These are phyloP conservation scores for Spodoptera exigua DNA, from an alignment of 2,888 invertebrate species.

Conservation along the genomic window DNA sequence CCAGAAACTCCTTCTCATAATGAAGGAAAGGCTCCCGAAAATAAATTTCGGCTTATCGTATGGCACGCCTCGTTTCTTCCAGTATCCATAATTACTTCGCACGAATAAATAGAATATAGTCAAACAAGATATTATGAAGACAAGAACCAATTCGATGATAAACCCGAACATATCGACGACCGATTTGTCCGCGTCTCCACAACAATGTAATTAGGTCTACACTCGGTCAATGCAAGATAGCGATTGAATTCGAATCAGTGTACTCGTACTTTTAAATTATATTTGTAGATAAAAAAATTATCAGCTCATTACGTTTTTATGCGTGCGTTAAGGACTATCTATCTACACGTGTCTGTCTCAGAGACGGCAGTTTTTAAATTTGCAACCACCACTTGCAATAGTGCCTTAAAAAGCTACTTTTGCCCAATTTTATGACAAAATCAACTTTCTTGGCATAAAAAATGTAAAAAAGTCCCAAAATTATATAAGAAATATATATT, in stretches of 20 bases:
- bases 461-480: too few species aligned
- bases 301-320: constrained; percentile 10
- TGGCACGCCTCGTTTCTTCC: constrained; percentile 74
- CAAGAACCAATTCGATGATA: constrained; percentile 51
- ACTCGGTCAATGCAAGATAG: neutral
- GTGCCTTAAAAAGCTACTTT: too few species aligned
- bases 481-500: too few species aligned
- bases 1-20: constrained; percentile 74
- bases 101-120: constrained; percentile 63
- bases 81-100: constrained; percentile 71
- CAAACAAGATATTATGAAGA: constrained; percentile 56
- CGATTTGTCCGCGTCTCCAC: constrained; percentile 15
- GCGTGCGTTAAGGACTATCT: neutral
- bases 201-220: constrained; percentile 11
- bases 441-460: too few species aligned
- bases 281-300: constrained; percentile 22
- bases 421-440: too few species aligned
- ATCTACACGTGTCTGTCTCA: neutral
- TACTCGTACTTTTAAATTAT: neutral
- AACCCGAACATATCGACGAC: constrained; percentile 46
- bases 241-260: constrained; percentile 1
- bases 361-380: too few species aligned
- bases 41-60: constrained; percentile 70
- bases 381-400: too few species aligned
- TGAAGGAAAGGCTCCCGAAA: constrained; percentile 72